Evolutionary conservation across 2,888 invertebrate species (phyloP).

Genomic region (Gasteruption jaculator): DNA sequence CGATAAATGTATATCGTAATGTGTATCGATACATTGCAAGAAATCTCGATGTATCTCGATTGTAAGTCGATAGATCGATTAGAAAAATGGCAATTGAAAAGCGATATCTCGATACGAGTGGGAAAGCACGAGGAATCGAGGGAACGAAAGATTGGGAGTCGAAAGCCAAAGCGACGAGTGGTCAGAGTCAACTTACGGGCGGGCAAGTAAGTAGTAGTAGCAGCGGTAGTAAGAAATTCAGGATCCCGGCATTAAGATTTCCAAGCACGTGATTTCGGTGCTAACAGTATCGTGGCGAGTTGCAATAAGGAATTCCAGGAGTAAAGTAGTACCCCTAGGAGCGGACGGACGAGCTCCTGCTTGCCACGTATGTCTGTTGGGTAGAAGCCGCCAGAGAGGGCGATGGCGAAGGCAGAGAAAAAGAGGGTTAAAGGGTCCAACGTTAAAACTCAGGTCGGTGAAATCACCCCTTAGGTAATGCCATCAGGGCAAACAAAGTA

Average conservation of each 20-base stretch:
- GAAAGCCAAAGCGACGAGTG: too few species aligned
- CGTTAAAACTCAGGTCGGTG: constrained; percentile 34
- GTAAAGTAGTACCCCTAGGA: too few species aligned
- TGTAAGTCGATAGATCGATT: too few species aligned
- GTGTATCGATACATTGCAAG: too few species aligned
- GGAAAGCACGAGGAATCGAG: too few species aligned
- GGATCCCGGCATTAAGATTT: constrained; percentile 40
- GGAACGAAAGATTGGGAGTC: too few species aligned
- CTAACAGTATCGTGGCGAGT: constrained; percentile 38
- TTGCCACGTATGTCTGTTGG: constrained; percentile 29
- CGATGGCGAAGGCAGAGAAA: constrained; percentile 19
- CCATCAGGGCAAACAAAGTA: constrained; percentile 48
- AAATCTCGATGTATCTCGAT: too few species aligned
- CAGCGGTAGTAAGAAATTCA: not conserved
- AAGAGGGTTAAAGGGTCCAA: constrained; percentile 25
- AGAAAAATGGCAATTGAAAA: too few species aligned
- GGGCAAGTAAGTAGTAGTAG: constrained; percentile 15
- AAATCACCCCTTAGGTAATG: constrained; percentile 45
- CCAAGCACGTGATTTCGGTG: constrained; percentile 46
- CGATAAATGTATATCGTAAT: constrained; percentile 8
- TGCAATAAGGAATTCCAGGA: too few species aligned
- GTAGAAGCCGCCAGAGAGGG: constrained; percentile 24
- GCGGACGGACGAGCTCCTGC: too few species aligned
- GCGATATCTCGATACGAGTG: too few species aligned
- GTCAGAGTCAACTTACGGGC: too few species aligned